Conservation (phyloP, 2,888 invertebrate species). For the Andrena trimmerana region DNA sequence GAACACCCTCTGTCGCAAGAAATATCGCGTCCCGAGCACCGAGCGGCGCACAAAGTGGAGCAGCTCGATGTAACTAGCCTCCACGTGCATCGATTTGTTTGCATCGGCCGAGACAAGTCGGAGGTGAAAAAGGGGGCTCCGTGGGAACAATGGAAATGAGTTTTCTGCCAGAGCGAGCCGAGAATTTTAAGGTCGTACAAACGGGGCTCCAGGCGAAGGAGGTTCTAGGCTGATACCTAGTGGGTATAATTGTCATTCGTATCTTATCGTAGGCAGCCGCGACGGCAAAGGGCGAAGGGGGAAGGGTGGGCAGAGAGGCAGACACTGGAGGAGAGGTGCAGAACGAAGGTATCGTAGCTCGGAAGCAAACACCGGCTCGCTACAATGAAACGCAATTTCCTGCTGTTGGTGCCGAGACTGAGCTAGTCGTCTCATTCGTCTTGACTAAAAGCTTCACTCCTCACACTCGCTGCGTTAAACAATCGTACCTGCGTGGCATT, state of each 20-base stretch:
- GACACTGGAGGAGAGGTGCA: constrained; percentile 40
- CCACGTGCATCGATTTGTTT: constrained; percentile 38
- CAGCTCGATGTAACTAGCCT: not conserved
- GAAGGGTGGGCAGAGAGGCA: constrained; percentile 18
- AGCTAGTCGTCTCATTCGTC: constrained; percentile 79
- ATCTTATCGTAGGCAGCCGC: constrained; percentile 75
- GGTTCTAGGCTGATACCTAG: constrained; percentile 61
- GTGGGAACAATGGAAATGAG: constrained; percentile 61
- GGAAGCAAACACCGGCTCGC: constrained; percentile 83
- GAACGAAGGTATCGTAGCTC: constrained; percentile 77
- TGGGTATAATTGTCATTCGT: constrained; percentile 82
- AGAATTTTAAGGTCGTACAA: constrained; percentile 69
- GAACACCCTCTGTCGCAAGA: not conserved
- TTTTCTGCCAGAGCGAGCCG: constrained; percentile 43
- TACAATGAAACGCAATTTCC: constrained; percentile 85
- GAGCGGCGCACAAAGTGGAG: not conserved
- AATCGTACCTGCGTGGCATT: constrained; percentile 79
- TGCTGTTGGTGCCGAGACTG: constrained; percentile 77
- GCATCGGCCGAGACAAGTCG: constrained; percentile 13
- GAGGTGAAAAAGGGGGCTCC: not conserved
- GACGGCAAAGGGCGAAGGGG: constrained; percentile 57
- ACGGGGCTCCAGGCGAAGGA: constrained; percentile 52
- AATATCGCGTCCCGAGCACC: not conserved
- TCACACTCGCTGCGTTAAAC: constrained; percentile 79
- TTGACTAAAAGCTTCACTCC: constrained; percentile 81